These are phyloP conservation scores for Rhinolophus ferrumequinum DNA, from an alignment of 2,113 vertebrate species.

Conservation along the genomic window DNA sequence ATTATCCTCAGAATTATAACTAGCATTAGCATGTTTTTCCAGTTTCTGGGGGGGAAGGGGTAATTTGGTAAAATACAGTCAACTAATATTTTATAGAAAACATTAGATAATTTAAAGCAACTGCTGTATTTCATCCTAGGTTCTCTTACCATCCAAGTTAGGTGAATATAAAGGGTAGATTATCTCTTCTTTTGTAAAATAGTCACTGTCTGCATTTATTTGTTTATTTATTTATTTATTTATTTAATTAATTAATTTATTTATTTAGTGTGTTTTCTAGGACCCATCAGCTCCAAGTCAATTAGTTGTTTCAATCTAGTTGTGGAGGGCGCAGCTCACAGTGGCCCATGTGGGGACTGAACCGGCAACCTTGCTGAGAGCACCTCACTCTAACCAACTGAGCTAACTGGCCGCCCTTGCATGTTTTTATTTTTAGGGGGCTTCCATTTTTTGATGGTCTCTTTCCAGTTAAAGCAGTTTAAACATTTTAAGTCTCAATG, in stretches of 20 bases:
- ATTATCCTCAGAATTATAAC: constrained; percentile 42
- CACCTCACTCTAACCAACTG: too few relatives aligned
- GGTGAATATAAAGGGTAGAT: not conserved
- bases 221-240: too few relatives aligned
- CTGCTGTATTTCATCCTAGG: not conserved
- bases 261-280: too few relatives aligned
- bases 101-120: constrained; percentile 9
- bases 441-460: constrained; percentile 20
- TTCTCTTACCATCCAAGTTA: constrained; percentile 16
- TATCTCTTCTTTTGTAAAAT: constrained; percentile 42
- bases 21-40: constrained; percentile 28
- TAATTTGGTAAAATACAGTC: constrained; percentile 33
- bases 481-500: constrained; percentile 30
- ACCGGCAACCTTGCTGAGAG: too few relatives aligned
- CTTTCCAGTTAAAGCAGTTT: not conserved
- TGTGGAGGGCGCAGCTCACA: too few relatives aligned
- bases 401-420: too few relatives aligned
- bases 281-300: too few relatives aligned
- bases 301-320: too few relatives aligned
- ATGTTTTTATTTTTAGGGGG: constrained; percentile 38
- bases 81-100: constrained; percentile 29
- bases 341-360: too few relatives aligned
- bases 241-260: too few relatives aligned
- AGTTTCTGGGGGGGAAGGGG: not conserved
- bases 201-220: not conserved